Evolutionary conservation across 1,140 invertebrate genomes (phyloP).

Genomic region (Ephestia elutella): DNA sequence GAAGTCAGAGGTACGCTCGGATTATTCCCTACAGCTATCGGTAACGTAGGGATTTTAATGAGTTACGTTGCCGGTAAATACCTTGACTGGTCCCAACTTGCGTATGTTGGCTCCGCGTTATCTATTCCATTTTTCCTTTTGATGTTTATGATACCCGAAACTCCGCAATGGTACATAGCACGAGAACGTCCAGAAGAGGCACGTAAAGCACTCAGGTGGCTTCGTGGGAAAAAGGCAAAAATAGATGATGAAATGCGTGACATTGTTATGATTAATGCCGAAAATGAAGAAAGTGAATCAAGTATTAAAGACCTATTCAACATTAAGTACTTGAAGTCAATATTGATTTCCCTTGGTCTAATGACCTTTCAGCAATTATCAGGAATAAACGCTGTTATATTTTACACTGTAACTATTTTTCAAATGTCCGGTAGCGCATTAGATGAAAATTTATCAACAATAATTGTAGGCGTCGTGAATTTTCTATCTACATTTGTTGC

Average conservation of each 20-base stretch:
- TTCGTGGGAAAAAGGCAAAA: slow-evolving; percentile 84
- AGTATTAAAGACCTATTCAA: slow-evolving; percentile 77
- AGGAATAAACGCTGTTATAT: slow-evolving; percentile 96
- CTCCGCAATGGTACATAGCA: slow-evolving; percentile 90
- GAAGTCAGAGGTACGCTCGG: slow-evolving; percentile 92
- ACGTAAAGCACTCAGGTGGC: slow-evolving; percentile 83
- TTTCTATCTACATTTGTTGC: slow-evolving; percentile 92
- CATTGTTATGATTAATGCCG: slow-evolving; percentile 83
- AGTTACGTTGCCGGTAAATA: slow-evolving; percentile 86
- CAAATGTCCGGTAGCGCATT: slow-evolving; percentile 83
- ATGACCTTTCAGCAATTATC: slow-evolving; percentile 96
- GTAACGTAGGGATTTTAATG: slow-evolving; percentile 89
- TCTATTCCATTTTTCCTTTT: slow-evolving; percentile 85
- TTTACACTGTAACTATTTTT: slow-evolving; percentile 94
- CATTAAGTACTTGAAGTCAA: slow-evolving; percentile 81
- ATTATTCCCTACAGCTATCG: slow-evolving; percentile 90
- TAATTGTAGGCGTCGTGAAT: slow-evolving; percentile 92
- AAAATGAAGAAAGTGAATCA: slow-evolving; percentile 76
- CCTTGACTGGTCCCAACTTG: slow-evolving; percentile 86
- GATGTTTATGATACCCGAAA: slow-evolving; percentile 91
- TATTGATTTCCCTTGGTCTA: slow-evolving; percentile 87
- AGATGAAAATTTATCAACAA: slow-evolving; percentile 83
- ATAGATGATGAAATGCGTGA: slow-evolving; percentile 88
- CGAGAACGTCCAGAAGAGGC: slow-evolving; percentile 84
- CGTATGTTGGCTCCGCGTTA: slow-evolving; percentile 82